Evolutionary conservation across 2,888 invertebrate genomes (phyloP).

Genomic region (Oxyscelio sp.): DNA sequence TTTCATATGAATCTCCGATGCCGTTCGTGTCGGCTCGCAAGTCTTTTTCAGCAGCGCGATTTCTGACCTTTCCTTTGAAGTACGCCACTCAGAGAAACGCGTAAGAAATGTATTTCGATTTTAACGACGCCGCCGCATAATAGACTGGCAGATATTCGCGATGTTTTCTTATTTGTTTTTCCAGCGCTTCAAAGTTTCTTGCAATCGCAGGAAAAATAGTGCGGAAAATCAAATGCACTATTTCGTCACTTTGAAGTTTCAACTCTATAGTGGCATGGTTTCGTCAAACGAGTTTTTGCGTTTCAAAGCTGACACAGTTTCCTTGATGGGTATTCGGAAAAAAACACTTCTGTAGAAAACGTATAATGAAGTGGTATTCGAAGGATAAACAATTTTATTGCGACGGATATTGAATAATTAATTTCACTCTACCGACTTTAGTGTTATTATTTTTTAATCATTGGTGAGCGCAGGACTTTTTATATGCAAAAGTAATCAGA

Average conservation of each 20-base stretch:
- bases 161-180: slow-evolving; percentile 10
- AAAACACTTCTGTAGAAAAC: no score
- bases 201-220: slow-evolving; percentile 27
- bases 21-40: slow-evolving; percentile 8
- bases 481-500: background rate
- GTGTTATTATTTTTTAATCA: background rate
- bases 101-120: slow-evolving; percentile 22
- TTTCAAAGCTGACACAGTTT: slow-evolving; percentile 45
- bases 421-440: background rate
- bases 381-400: slow-evolving; percentile 10
- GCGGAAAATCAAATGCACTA: slow-evolving; percentile 42
- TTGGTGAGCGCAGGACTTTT: background rate
- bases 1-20: slow-evolving; percentile 39
- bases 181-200: slow-evolving; percentile 31
- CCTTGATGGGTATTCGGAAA: slow-evolving; percentile 15
- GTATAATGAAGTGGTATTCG: no score
- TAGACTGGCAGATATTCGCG: background rate
- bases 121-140: slow-evolving; percentile 13
- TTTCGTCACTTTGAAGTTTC: slow-evolving; percentile 48
- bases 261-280: slow-evolving; percentile 26
- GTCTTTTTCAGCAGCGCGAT: slow-evolving; percentile 16
- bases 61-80: slow-evolving; percentile 20
- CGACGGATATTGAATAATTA: slow-evolving; percentile 8
- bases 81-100: slow-evolving; percentile 1
- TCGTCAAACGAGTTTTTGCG: slow-evolving; percentile 44